phyloP scores from a whole-genome alignment of 2,888 invertebrate genomes.

The Cheilosia vernalis region DNA sequence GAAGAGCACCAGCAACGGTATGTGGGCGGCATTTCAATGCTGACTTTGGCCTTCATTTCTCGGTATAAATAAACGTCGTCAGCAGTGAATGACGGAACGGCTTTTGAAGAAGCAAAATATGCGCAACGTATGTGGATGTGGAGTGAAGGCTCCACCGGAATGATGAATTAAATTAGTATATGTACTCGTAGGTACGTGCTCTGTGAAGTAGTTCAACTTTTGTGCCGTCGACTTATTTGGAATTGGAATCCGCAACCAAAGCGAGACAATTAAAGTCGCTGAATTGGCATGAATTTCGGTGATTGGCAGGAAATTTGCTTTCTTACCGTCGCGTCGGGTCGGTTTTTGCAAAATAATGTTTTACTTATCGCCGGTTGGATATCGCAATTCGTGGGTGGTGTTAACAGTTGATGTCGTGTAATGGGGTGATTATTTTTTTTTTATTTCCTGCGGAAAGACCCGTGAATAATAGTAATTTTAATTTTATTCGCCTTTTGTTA shows the following conservation, averaged over 20 bases:
- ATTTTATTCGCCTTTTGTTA: neutral
- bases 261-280: constrained; percentile 67
- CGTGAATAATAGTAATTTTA: constrained; percentile 25
- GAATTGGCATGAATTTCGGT: constrained; percentile 58
- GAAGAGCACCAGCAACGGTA: neutral
- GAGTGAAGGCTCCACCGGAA: constrained; percentile 39
- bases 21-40: constrained; percentile 39
- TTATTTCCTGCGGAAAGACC: constrained; percentile 24
- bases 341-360: constrained; percentile 10
- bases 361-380: constrained; percentile 20
- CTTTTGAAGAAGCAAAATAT: constrained; percentile 10
- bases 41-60: constrained; percentile 64
- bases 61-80: constrained; percentile 26
- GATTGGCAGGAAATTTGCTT: constrained; percentile 53
- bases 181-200: constrained; percentile 61
- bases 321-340: constrained; percentile 7
- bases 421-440: constrained; percentile 22
- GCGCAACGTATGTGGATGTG: constrained; percentile 35
- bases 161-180: constrained; percentile 37
- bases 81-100: constrained; percentile 10
- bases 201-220: constrained; percentile 46
- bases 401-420: constrained; percentile 19
- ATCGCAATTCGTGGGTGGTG: constrained; percentile 56
- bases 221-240: constrained; percentile 51
- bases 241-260: constrained; percentile 37